Evolutionary conservation across 2,113 vertebrate species (phyloP), one percentile per base, ranked within the genome.

Genomic region (Puffinus mauretanicus): DNA sequence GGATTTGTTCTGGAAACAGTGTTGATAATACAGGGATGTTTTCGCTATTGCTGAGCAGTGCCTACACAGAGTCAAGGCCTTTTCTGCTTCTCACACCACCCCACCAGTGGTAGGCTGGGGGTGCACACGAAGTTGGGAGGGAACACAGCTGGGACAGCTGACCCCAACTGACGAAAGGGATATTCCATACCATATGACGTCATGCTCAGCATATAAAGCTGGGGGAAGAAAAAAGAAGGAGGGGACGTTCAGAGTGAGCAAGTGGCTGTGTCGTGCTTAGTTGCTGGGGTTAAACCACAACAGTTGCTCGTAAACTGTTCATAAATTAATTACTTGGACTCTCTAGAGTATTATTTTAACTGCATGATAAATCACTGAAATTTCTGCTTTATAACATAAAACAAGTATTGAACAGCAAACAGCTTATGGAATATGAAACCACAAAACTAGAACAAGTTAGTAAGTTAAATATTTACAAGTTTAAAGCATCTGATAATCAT

Each of bases 391-490:
- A 30, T 60, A 62, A 49, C 16, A 77, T 58, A 84, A 86, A 89
- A 6, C 8, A 84, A 82, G 42, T 47, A 78, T 89, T 60, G 77
- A 96, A 71, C 26, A 79, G 24, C n/a, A 93, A 90, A 94, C 12
- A 83, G 27, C 7, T 75, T 76, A 67, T 34, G 22, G 55, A 86
- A 95, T 93, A 94, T 40, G 26, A 92, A 89, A 93, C 66, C 9
- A 32, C 15, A 7, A 77, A 90, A 77, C 22, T 62, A 75, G 47
- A 95, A 78, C 38, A 91, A 88, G 42, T 20, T 82, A n/a, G 3
- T 51, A 88, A 70, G 46, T 86, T 91, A 90, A 92, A 86, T 88
- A 88, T 96, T 93, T 92, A 46, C 64, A 86, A 86, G 32, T 70
- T 81, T 70, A 78, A 78, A 86, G 2, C 10, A 58, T 88, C 25